Percentiles rank a stretch among this genome's conserved stretches.
Conservation (phyloP, 2,888 invertebrate genomes). For the Orthosia cruda region DNA sequence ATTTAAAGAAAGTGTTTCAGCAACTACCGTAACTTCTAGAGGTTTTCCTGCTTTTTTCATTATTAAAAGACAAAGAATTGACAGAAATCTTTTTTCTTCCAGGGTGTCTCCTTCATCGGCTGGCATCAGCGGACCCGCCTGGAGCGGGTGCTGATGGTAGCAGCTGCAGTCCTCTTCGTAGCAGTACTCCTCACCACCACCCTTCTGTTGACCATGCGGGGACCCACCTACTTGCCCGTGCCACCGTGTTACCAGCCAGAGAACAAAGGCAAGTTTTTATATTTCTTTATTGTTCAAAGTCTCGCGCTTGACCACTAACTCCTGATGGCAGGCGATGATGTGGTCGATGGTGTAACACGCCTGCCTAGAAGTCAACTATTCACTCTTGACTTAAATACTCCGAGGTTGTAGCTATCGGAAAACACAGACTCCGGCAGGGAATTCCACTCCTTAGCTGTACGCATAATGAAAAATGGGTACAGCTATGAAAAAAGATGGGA, state of each 20-base stretch:
- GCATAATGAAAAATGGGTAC: no score
- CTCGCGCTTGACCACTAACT: background rate
- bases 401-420: no score
- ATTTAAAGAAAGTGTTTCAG: no score
- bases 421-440: no score
- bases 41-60: background rate
- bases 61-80: background rate
- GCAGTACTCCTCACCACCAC: constrained; percentile 90
- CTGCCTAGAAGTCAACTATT: no score
- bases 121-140: constrained; percentile 94
- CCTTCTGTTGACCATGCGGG: constrained; percentile 89
- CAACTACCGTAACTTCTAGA: no score
- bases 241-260: constrained; percentile 90
- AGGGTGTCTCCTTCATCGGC: constrained; percentile 94
- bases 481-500: no score
- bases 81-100: constrained; percentile 68
- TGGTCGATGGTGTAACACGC: no score
- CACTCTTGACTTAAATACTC: no score
- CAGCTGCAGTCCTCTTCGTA: constrained; percentile 91
- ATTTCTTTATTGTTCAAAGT: background rate
- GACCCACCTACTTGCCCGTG: constrained; percentile 83
- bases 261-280: constrained; percentile 80
- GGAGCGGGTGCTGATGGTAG: constrained; percentile 93
- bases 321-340: no score
- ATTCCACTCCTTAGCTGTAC: no score